These are phyloP conservation scores for Drosophila erecta DNA, from an alignment of 1,140 invertebrate species.

Conservation along the genomic window DNA sequence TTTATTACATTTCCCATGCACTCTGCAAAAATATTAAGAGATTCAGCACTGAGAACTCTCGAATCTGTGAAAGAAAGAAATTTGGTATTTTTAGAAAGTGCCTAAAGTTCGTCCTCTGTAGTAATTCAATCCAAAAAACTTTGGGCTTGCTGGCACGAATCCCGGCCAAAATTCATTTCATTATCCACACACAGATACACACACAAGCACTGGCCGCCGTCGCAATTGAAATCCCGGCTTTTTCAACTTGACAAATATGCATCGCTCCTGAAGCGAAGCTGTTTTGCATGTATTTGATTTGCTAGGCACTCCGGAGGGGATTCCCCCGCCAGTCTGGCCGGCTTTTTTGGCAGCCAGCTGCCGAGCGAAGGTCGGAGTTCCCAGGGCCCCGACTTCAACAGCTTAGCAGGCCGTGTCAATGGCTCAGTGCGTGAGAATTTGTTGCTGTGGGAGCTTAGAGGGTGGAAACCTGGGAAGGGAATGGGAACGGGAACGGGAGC, in stretches of 20 bases:
- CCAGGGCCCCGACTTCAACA: slow-evolving; percentile 51
- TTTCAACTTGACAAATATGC: slow-evolving; percentile 62
- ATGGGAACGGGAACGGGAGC: not conserved
- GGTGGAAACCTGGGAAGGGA: not conserved
- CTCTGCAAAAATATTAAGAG: not conserved
- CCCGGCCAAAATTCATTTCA: slow-evolving; percentile 53
- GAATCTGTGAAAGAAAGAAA: not conserved
- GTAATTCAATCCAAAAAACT: not conserved
- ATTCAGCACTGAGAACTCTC: not conserved
- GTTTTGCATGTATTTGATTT: slow-evolving; percentile 77
- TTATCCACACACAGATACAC: slow-evolving; percentile 36
- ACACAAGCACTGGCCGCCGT: not conserved
- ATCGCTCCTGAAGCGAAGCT: slow-evolving; percentile 47
- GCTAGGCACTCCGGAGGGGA: slow-evolving; percentile 2
- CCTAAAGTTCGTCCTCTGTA: not conserved
- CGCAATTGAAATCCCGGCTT: not conserved
- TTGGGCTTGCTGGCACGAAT: slow-evolving; percentile 14
- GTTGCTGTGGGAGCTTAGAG: slow-evolving; percentile 62
- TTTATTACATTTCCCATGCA: slow-evolving; percentile 46
- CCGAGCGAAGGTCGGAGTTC: slow-evolving; percentile 31
- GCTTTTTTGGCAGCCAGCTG: slow-evolving; percentile 35
- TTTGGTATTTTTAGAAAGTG: no score
- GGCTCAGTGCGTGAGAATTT: slow-evolving; percentile 75
- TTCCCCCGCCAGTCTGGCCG: not conserved
- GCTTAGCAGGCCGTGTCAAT: slow-evolving; percentile 79